These are phyloP conservation scores for Varanus komodoensis DNA, from an alignment of 2,113 vertebrate genomes.

Conservation along the genomic window DNA sequence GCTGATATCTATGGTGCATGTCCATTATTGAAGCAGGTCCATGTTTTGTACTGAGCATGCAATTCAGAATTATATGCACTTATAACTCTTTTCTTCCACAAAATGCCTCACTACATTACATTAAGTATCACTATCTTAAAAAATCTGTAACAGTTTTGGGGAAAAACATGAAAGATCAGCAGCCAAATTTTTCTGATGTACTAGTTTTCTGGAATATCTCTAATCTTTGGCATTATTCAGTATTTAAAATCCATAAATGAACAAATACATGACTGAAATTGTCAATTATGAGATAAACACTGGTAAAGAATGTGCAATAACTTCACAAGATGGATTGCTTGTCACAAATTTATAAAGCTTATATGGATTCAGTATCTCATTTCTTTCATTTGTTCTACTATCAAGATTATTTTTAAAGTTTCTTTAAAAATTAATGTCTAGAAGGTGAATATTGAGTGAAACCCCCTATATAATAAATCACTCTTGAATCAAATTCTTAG, in stretches of 20 bases:
- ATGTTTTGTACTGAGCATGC: not conserved
- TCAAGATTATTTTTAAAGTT: conserved; percentile 78
- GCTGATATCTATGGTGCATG: not conserved
- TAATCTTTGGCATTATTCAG: conserved; percentile 70
- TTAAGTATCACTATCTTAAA: conserved; percentile 46
- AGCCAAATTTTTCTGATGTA: conserved; percentile 19
- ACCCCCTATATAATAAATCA: conserved; percentile 61
- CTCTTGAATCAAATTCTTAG: conserved; percentile 58
- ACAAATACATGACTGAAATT: conserved; percentile 79
- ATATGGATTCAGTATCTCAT: conserved; percentile 75
- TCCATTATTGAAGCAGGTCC: conserved; percentile 11
- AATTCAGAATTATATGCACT: not conserved
- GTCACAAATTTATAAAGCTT: conserved; percentile 79
- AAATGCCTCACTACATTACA: not conserved
- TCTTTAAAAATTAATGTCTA: conserved; percentile 70
- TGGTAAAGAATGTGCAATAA: conserved; percentile 71
- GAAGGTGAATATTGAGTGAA: conserved; percentile 57
- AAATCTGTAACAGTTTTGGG: conserved; percentile 63
- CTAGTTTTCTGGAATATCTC: conserved; percentile 62
- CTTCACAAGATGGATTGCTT: conserved; percentile 81
- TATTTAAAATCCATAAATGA: conserved; percentile 76
- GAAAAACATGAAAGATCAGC: conserved; percentile 63
- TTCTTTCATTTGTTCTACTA: conserved; percentile 65
- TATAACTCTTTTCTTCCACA: conserved; percentile 35
- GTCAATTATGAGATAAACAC: conserved; percentile 82